These are phyloP conservation scores for Parapristionchus giblindavisi DNA, from an alignment of 2,888 invertebrate genomes.

Conservation along the genomic window DNA sequence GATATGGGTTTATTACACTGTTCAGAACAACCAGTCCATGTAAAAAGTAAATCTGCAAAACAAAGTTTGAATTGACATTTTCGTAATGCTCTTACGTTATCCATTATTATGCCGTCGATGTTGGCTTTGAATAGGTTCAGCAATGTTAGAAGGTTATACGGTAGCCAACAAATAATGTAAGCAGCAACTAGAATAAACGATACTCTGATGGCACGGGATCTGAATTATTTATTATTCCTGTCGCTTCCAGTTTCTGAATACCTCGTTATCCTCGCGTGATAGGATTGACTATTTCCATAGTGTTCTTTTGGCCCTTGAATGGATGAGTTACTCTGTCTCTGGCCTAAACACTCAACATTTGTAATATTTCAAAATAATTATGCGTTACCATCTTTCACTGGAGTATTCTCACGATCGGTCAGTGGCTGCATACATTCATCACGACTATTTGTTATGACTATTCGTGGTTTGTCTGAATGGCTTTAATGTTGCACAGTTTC, in stretches of 20 bases:
- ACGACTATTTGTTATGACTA: slow-evolving; percentile 46
- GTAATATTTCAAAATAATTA: neutral
- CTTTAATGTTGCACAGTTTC: neutral
- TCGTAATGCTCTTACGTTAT: neutral
- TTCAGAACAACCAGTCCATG: slow-evolving; percentile 68
- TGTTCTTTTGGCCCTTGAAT: slow-evolving; percentile 47
- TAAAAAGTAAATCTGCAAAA: slow-evolving; percentile 59
- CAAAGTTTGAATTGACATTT: neutral
- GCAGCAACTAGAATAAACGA: slow-evolving; percentile 64
- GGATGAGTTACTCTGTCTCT: slow-evolving; percentile 34
- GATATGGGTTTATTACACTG: slow-evolving; percentile 67
- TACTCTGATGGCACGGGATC: slow-evolving; percentile 65
- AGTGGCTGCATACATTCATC: slow-evolving; percentile 53
- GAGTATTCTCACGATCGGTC: slow-evolving; percentile 37
- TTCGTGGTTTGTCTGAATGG: slow-evolving; percentile 47
- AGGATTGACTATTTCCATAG: slow-evolving; percentile 51
- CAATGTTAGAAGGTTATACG: slow-evolving; percentile 62
- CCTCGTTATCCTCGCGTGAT: slow-evolving; percentile 55
- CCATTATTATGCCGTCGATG: neutral
- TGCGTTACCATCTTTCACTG: neutral
- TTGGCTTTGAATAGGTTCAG: slow-evolving; percentile 55
- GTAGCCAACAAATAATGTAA: slow-evolving; percentile 68
- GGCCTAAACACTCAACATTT: slow-evolving; percentile 39
- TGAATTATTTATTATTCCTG: slow-evolving; percentile 34
- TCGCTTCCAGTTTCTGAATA: neutral